phyloP scores from a whole-genome alignment of 1,140 invertebrate genomes.

The Pogonomyrmex barbatus region DNA sequence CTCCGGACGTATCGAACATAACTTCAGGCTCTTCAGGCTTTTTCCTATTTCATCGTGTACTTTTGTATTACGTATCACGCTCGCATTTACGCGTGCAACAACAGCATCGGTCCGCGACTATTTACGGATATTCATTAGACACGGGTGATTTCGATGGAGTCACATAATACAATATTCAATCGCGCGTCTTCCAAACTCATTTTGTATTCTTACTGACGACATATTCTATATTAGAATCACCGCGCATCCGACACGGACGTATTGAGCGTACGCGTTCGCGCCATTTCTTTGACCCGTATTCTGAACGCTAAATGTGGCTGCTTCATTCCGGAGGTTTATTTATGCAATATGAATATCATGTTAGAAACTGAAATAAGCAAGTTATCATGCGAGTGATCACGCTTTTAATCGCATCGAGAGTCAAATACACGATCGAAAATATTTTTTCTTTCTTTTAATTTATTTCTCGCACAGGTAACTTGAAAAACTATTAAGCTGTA shows the following conservation, averaged over 20 bases:
- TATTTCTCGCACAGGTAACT: background rate
- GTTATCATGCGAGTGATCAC: background rate
- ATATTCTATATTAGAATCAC: constrained; percentile 47
- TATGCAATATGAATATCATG: constrained; percentile 42
- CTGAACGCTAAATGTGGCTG: constrained; percentile 20
- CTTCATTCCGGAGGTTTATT: constrained; percentile 25
- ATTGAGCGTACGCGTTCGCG: constrained; percentile 22
- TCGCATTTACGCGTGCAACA: background rate
- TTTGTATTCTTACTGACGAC: background rate
- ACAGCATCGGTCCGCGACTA: background rate
- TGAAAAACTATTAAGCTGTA: background rate
- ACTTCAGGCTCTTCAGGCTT: constrained; percentile 20
- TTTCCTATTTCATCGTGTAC: background rate
- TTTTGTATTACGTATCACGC: background rate
- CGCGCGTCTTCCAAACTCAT: background rate
- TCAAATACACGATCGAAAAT: constrained; percentile 15
- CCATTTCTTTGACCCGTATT: constrained; percentile 47
- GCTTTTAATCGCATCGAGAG: background rate
- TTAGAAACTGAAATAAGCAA: constrained; percentile 25
- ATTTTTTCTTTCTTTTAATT: background rate
- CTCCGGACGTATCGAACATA: constrained; percentile 66
- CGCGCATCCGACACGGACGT: background rate
- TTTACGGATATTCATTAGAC: background rate
- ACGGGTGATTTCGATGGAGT: background rate
- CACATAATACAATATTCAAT: constrained; percentile 23